Evolutionary conservation across 2,113 vertebrate genomes (phyloP), one percentile per base, ranked within the genome.

Genomic region (Callipepla californica): DNA sequence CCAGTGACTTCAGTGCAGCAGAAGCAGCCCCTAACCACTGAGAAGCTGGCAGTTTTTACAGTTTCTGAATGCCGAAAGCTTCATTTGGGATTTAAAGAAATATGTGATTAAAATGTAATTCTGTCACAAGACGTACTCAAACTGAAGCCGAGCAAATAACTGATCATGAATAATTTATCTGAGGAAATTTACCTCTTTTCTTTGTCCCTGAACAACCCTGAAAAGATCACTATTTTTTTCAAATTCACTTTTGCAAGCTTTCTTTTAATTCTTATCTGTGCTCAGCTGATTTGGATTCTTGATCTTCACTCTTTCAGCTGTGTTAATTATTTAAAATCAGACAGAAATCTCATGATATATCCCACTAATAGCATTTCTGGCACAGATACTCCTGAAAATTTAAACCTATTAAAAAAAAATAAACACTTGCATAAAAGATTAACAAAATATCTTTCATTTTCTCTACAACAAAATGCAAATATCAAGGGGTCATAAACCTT

Each of bases 81-180:
- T 95, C 90, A 93, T 95, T 93, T 95, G 79, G 38, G 82, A 85
- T 87, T 90, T 93, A 91, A 94, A 94, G 87, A 95, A 96, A 93
- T 92, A 87, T 95, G 72, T 95, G 82, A 96, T 96, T 96, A 96
- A 96, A 95, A 94, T 96, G 92, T 95, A 95, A 95, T 95, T 96
- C 93, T 90, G 85, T 96, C 90, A 94, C 82, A 93, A 85, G 70
- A 91, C 79, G 92, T 89, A 94, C 87, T 94, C 58, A 73, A 69
- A 76, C 78, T 89, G 84, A 95, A 95, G 81, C 74, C 68, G 81
- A 94, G 85, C 36, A 96, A 95, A 95, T 95, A 96, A 94, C 81
- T 87, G 85, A 89, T 87, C 90, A 95, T 95, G 90, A 95, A 96
- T 96, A 94, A 96, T 95, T 94, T 95, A 95, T 95, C 80, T 85